These are phyloP conservation scores for Apamea anceps DNA, from an alignment of 2,888 invertebrate genomes.

Conservation along the genomic window DNA sequence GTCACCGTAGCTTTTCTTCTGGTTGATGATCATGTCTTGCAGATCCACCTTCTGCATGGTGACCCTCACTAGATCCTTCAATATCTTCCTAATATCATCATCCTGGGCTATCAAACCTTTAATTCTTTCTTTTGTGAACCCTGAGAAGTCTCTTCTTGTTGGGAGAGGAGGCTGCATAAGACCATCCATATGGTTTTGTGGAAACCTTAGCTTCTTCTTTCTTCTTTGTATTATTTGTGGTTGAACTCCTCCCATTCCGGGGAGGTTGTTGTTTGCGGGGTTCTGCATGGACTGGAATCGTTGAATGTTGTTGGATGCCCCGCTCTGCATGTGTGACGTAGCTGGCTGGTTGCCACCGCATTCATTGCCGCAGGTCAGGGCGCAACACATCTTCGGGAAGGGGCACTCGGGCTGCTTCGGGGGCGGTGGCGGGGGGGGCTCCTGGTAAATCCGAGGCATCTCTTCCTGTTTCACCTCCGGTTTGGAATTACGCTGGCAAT, in stretches of 20 bases:
- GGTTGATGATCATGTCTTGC: slow-evolving; percentile 75
- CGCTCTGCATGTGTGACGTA: slow-evolving; percentile 63
- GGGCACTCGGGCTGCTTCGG: slow-evolving; percentile 69
- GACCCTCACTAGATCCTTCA: slow-evolving; percentile 85
- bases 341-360: slow-evolving; percentile 63
- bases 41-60: slow-evolving; percentile 87
- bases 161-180: slow-evolving; percentile 60
- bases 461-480: slow-evolving; percentile 31
- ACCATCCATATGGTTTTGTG: slow-evolving; percentile 33
- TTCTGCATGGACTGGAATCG: slow-evolving; percentile 35
- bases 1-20: slow-evolving; percentile 19
- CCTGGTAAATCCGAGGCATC: background rate
- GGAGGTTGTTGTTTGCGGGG: background rate
- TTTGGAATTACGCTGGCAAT: slow-evolving; percentile 76
- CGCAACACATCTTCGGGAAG: slow-evolving; percentile 83
- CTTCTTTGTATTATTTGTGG: slow-evolving; percentile 63
- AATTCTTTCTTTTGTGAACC: slow-evolving; percentile 82
- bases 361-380: slow-evolving; percentile 81
- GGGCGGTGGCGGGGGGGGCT: slow-evolving; percentile 7
- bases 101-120: slow-evolving; percentile 83
- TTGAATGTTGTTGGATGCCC: slow-evolving; percentile 37
- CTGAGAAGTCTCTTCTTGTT: slow-evolving; percentile 73
- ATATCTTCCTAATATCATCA: slow-evolving; percentile 84
- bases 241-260: slow-evolving; percentile 46
- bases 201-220: slow-evolving; percentile 73